These are phyloP conservation scores for Murina feae DNA, from an alignment of 2,113 vertebrate species.

Conservation along the genomic window DNA sequence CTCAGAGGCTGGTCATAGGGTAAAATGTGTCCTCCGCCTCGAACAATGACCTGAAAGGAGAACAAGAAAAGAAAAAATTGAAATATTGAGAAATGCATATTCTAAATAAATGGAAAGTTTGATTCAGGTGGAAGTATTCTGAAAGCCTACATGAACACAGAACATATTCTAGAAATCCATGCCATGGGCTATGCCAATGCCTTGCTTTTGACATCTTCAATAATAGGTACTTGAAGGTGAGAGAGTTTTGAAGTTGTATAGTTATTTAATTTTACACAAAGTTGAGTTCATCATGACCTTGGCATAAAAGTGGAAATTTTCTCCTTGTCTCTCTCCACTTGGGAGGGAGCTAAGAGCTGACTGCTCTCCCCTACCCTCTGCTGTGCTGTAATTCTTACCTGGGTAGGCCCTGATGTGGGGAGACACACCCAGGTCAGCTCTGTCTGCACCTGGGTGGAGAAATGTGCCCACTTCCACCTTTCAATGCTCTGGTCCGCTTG, in stretches of 20 bases:
- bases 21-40: constrained; percentile 88
- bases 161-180: not conserved
- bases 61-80: not conserved
- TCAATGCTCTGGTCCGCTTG: not conserved
- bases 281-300: not conserved
- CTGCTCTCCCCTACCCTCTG: not conserved
- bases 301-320: not conserved
- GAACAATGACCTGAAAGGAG: constrained; percentile 82
- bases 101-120: not conserved
- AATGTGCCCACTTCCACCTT: not conserved
- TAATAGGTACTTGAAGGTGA: not conserved
- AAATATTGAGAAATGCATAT: constrained; percentile 11
- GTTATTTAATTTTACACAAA: not conserved
- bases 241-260: not conserved
- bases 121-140: not conserved
- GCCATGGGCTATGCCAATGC: not conserved
- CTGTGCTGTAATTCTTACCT: not conserved
- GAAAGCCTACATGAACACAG: not conserved
- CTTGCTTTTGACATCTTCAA: not conserved
- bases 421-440: not conserved
- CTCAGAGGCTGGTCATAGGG: constrained; percentile 87
- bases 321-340: not conserved
- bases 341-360: not conserved
- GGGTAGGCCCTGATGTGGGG: not conserved
- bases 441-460: not conserved